phyloP scores from a whole-genome alignment of 2,797 vertebrate species.

The Scarus forsteni region DNA sequence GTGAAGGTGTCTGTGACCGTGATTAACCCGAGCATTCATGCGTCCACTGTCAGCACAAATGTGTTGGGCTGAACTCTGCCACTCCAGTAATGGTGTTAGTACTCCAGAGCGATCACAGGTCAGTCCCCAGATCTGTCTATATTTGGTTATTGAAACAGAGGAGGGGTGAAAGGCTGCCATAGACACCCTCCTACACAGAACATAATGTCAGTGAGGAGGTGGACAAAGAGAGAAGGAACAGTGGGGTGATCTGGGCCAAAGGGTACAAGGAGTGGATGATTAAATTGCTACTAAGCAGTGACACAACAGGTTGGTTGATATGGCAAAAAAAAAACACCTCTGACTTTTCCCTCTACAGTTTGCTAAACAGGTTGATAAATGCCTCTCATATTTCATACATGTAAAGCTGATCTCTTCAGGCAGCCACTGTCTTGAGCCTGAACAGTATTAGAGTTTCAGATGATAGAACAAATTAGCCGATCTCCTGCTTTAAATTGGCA shows the following conservation, averaged over 20 bases:
- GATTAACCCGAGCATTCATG: background rate
- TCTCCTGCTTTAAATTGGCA: background rate
- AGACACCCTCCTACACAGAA: background rate
- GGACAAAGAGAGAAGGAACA: background rate
- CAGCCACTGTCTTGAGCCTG: background rate
- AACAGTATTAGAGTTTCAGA: background rate
- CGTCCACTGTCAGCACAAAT: background rate
- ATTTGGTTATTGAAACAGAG: background rate
- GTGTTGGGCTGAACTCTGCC: background rate
- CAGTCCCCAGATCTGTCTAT: background rate
- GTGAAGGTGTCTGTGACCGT: background rate
- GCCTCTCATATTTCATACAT: background rate
- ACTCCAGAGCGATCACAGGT: background rate
- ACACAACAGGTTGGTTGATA: background rate
- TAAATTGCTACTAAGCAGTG: background rate
- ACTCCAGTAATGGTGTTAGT: background rate
- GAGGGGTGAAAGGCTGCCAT: background rate
- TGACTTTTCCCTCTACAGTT: background rate
- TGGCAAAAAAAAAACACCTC: background rate
- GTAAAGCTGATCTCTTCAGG: background rate
- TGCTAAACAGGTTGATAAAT: background rate
- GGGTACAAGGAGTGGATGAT: background rate
- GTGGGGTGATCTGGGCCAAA: background rate
- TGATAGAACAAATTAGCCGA: background rate
- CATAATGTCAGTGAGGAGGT: background rate